Evolutionary conservation across 2,888 invertebrate genomes (phyloP), one percentile per base, ranked within the genome.

Genomic region (Baccha elongata): DNA sequence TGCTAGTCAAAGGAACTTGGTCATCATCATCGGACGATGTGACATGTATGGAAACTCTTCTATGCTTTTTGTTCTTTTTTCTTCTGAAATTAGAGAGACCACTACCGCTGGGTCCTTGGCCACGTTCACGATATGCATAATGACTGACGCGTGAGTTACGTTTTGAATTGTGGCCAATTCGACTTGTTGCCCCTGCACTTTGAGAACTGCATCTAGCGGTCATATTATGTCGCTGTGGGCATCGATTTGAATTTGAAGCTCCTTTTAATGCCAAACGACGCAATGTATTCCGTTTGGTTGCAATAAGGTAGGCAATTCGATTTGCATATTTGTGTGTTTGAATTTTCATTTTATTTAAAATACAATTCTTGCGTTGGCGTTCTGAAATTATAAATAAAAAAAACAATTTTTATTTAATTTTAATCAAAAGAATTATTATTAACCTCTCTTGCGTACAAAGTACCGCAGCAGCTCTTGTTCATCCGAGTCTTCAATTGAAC

Each of bases 251-350:
- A 21, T 86, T 86, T 2, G 90, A 90, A 71, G 91, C 87, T 52
- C 92, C 91, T 88, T 94, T 94, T 79, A 91, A 89, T 55, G 95
- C 94, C 86, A 94, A 90, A 79, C 94, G 93, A 58, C 93, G 91
- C 40, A 94, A 91, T 68, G 94, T 94, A 50, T 93, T 92, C 58
- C 95, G 93, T 68, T 95, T 94, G 83, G 94, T 93, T 2, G 95
- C 94, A 69, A 96, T 95, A 55, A 96, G 90, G 85, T 94, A 94
- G 17, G 95, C 94, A 86, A 96, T 93, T 81, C 95, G 92, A 89
- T 95, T 95, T 0, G 93, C 92, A 64, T 93, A 93, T 37, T 93
- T 87, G 42, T 87, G 86, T 11, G 89, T 88, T 85, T 91, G 91
- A 37, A 89, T 87, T 85, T 86, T 91, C 87, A 74, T 88, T 88